Evolutionary conservation across 2,888 invertebrate genomes (phyloP).

Genomic region (Willowsia nigromaculata): DNA sequence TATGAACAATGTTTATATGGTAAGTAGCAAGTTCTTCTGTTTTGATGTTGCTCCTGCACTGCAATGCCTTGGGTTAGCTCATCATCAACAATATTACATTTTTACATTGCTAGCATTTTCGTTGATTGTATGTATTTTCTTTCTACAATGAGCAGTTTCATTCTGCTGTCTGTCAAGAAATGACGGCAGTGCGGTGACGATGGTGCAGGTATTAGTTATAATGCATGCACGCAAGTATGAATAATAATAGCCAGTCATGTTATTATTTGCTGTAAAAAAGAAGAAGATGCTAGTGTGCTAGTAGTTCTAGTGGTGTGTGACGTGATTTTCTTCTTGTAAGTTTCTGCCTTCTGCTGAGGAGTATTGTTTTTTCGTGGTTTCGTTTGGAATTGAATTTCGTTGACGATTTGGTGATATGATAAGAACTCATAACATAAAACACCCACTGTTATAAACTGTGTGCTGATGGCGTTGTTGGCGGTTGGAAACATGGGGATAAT

Average conservation of each 20-base stretch:
- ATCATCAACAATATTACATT: background rate
- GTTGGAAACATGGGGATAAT: constrained; percentile 54
- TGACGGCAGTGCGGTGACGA: constrained; percentile 23
- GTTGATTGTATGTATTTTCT: background rate
- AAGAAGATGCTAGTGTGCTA: constrained; percentile 32
- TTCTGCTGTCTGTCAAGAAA: constrained; percentile 38
- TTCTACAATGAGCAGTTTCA: constrained; percentile 11
- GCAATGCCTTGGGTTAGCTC: background rate
- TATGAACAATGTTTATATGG: background rate
- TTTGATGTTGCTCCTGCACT: constrained; percentile 4
- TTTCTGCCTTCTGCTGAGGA: background rate
- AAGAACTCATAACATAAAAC: background rate
- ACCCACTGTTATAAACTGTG: background rate
- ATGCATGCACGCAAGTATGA: background rate
- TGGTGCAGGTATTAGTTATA: background rate
- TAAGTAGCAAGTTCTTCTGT: constrained; percentile 19
- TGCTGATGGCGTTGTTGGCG: constrained; percentile 33
- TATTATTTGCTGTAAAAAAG: background rate
- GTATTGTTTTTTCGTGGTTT: constrained; percentile 41
- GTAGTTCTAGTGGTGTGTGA: constrained; percentile 45
- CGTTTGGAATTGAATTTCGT: constrained; percentile 4
- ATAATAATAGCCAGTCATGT: background rate
- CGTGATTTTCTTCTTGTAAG: background rate
- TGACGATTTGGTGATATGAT: constrained; percentile 27
- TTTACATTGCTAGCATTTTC: background rate